Evolutionary conservation across 2,888 invertebrate species (phyloP).

Genomic region (Mamestra brassicae): DNA sequence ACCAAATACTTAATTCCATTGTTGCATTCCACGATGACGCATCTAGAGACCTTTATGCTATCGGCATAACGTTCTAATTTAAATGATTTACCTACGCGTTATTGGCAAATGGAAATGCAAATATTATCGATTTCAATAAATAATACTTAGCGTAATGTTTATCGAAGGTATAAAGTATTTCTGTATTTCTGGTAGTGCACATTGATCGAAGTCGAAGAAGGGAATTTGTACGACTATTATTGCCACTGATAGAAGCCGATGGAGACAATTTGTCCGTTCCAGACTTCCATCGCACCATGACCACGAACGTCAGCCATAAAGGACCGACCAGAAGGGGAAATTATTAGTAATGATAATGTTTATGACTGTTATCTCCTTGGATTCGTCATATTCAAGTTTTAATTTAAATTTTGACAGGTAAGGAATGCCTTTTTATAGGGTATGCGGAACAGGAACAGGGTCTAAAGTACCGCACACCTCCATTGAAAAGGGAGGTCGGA

Average conservation of each 20-base stretch:
- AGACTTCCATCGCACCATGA: too few relatives aligned
- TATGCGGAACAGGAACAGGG: too few relatives aligned
- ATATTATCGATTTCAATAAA: constrained; percentile 29
- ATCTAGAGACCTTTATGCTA: not conserved
- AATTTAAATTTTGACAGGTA: too few relatives aligned
- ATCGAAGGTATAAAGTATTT: constrained; percentile 2
- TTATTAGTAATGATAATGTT: too few relatives aligned
- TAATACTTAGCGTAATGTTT: constrained; percentile 15
- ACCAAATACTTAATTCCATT: not conserved
- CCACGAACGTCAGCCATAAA: too few relatives aligned
- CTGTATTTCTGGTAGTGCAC: constrained; percentile 2
- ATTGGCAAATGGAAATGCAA: constrained; percentile 20
- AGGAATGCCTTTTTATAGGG: too few relatives aligned
- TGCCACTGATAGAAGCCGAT: not conserved
- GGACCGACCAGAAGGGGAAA: too few relatives aligned
- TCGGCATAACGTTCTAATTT: constrained; percentile 17
- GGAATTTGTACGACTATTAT: not conserved
- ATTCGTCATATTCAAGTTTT: too few relatives aligned
- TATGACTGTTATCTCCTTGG: too few relatives aligned
- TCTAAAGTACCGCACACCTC: too few relatives aligned
- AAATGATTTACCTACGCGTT: constrained; percentile 7
- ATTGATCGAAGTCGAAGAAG: not conserved
- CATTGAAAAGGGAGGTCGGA: too few relatives aligned
- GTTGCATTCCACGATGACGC: constrained; percentile 19
- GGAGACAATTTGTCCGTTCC: too few relatives aligned